phyloP scores from a whole-genome alignment of 2,888 invertebrate genomes.

The Eurytoma californica region DNA sequence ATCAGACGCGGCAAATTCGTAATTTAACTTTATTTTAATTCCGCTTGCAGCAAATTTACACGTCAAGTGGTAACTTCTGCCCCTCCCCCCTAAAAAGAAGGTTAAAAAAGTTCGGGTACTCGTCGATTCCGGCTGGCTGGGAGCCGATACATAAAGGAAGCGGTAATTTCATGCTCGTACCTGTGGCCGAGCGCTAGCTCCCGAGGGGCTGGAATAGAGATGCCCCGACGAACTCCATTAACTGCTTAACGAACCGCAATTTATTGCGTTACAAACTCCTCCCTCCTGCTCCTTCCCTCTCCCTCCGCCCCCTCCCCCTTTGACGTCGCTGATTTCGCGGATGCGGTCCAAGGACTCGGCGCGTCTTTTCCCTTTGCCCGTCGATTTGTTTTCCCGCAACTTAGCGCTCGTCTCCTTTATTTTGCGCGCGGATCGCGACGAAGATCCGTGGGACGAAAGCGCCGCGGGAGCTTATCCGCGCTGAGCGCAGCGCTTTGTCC shows the following conservation, averaged over 20 bases:
- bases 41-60: too few species aligned
- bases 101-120: neutral
- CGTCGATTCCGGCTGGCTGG: slow-evolving; percentile 9
- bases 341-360: neutral
- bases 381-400: too few species aligned
- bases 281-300: neutral
- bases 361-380: too few species aligned
- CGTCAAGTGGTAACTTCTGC: too few species aligned
- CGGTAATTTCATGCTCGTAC: slow-evolving; percentile 25
- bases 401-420: neutral
- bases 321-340: slow-evolving; percentile 27
- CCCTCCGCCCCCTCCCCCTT: slow-evolving; percentile 2
- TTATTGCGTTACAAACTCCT: slow-evolving; percentile 68
- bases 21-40: too few species aligned
- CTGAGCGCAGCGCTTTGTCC: slow-evolving; percentile 1
- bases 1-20: too few species aligned
- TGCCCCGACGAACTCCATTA: slow-evolving; percentile 66
- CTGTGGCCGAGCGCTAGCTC: neutral
- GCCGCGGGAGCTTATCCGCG: neutral
- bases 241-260: slow-evolving; percentile 71
- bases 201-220: neutral
- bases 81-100: neutral
- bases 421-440: neutral
- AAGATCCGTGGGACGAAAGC: neutral
- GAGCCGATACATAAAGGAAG: slow-evolving; percentile 27